Conservation (phyloP, 2,797 vertebrate species). For the Xenops minutus region DNA sequence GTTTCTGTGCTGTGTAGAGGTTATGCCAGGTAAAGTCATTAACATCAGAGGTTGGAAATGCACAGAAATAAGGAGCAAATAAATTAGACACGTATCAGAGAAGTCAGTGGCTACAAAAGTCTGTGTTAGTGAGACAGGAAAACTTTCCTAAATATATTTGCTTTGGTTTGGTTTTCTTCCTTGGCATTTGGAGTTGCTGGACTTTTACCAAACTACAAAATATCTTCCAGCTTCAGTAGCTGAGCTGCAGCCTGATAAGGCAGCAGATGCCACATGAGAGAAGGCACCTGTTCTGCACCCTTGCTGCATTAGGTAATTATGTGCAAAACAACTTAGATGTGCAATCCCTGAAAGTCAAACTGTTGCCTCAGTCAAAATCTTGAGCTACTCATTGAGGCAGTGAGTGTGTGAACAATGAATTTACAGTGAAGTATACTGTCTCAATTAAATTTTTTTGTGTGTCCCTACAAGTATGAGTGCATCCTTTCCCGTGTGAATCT, state of each 20-base stretch:
- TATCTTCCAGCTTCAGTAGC: neutral
- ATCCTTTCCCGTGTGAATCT: neutral
- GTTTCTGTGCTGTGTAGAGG: neutral
- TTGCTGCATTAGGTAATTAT: neutral
- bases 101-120: neutral
- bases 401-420: neutral
- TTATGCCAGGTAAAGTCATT: neutral
- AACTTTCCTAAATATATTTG: neutral
- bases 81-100: neutral
- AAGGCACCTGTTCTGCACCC: neutral
- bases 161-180: neutral
- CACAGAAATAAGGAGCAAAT: neutral
- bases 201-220: constrained; percentile 31
- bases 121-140: neutral
- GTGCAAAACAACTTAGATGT: neutral
- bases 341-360: neutral
- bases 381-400: neutral
- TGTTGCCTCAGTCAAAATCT: neutral
- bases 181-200: neutral
- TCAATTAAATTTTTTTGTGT: neutral
- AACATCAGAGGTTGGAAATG: neutral
- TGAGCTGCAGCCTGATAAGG: neutral
- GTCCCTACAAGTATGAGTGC: neutral
- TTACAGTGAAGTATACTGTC: neutral
- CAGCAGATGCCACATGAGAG: neutral